Evolutionary conservation across 2,797 vertebrate species (phyloP).

Genomic region (Prunella strophiata): DNA sequence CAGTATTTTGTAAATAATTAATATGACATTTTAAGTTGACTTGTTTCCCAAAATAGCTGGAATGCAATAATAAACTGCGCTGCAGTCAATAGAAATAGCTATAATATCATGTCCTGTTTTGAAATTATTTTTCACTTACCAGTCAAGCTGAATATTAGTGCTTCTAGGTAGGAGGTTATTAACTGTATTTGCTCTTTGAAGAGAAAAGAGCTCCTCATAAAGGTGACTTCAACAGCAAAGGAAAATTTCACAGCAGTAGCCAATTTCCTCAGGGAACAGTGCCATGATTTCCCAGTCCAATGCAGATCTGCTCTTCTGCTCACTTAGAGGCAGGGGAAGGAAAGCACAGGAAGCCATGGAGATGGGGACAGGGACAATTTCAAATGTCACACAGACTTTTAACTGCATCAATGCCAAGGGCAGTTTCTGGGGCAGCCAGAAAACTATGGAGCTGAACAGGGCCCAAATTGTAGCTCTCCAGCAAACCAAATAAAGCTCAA

Average conservation of each 20-base stretch:
- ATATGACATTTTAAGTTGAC: constrained; percentile 69
- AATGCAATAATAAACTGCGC: constrained; percentile 23
- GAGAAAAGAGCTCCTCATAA: background rate
- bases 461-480: background rate
- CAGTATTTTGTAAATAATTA: constrained; percentile 76
- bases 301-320: background rate
- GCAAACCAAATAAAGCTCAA: background rate
- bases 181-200: constrained; percentile 4
- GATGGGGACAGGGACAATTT: background rate
- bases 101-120: background rate
- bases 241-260: constrained; percentile 2
- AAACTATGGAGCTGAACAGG: background rate
- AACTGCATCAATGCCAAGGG: background rate
- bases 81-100: background rate
- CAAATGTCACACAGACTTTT: constrained; percentile 26
- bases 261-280: background rate
- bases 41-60: constrained; percentile 64
- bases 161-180: constrained; percentile 24
- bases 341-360: background rate
- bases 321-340: background rate
- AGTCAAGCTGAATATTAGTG: constrained; percentile 20
- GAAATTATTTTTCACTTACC: constrained; percentile 38
- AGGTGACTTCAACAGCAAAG: background rate
- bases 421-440: background rate
- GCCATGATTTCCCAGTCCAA: background rate